Conservation (phyloP, 2,797 vertebrate genomes). For the Dipus sagitta region DNA sequence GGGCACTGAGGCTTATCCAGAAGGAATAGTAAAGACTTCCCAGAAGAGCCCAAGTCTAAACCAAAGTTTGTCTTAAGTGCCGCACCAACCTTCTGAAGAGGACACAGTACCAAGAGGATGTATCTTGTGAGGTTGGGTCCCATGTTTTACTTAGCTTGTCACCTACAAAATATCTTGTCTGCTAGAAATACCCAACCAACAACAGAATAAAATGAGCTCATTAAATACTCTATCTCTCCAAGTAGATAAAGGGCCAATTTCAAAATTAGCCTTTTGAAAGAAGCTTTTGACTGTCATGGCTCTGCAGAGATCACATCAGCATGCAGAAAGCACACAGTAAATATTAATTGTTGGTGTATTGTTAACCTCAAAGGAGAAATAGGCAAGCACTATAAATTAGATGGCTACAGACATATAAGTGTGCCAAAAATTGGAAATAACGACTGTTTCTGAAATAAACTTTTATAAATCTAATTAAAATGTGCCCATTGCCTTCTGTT, state of each 20-base stretch:
- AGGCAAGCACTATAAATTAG: constrained; percentile 74
- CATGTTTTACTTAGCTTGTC: constrained; percentile 49
- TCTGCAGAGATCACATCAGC: constrained; percentile 61
- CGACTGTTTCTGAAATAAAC: constrained; percentile 75
- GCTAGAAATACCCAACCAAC: constrained; percentile 46
- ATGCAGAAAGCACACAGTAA: constrained; percentile 63
- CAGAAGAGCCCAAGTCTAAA: background rate
- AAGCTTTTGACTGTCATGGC: constrained; percentile 29
- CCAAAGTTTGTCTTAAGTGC: background rate
- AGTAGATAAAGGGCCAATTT: constrained; percentile 64
- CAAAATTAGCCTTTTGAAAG: constrained; percentile 61
- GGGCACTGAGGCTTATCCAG: background rate
- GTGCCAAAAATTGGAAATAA: constrained; percentile 75
- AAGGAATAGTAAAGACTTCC: constrained; percentile 32
- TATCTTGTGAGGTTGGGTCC: background rate
- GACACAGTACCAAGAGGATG: background rate
- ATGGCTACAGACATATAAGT: constrained; percentile 70
- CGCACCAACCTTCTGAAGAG: background rate
- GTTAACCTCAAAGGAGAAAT: constrained; percentile 77
- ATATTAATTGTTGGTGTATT: constrained; percentile 69
- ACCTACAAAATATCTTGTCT: constrained; percentile 56
- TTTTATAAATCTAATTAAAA: constrained; percentile 81
- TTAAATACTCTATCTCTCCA: constrained; percentile 52
- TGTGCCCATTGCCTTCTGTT: constrained; percentile 67
- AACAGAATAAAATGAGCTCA: constrained; percentile 38